Evolutionary conservation across 1,140 invertebrate species (phyloP).

Genomic region (Rhyacophila brunnea): DNA sequence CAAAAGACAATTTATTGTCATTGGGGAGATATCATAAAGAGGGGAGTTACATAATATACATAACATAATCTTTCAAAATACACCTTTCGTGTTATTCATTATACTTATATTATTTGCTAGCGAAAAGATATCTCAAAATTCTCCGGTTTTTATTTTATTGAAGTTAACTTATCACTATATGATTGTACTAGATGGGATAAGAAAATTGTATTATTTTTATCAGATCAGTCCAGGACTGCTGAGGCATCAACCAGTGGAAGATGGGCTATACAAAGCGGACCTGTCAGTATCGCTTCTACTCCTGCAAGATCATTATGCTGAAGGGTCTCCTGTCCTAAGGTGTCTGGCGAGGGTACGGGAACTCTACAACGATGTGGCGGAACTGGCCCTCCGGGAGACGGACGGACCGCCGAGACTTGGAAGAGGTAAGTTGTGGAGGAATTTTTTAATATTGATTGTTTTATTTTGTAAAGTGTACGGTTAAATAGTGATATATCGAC

Average conservation of each 20-base stretch:
- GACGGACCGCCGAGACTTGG: constrained; percentile 31
- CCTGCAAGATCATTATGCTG: constrained; percentile 21
- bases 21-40: too few species aligned
- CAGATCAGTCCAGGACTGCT: constrained; percentile 32
- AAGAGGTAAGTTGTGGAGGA: constrained; percentile 21
- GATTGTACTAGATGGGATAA: too few species aligned
- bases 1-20: too few species aligned
- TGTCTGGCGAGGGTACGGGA: constrained; percentile 32
- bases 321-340: constrained; percentile 28
- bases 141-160: too few species aligned
- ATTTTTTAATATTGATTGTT: not conserved
- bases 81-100: too few species aligned
- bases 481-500: too few species aligned
- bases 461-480: not conserved
- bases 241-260: constrained; percentile 26
- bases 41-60: too few species aligned
- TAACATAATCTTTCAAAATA: too few species aligned
- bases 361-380: constrained; percentile 27
- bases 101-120: too few species aligned
- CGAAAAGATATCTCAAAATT: too few species aligned
- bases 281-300: constrained; percentile 30
- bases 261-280: constrained; percentile 29
- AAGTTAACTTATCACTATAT: too few species aligned
- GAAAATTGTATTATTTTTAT: too few species aligned
- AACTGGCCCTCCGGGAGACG: constrained; percentile 25